phyloP scores from a whole-genome alignment of 2,797 vertebrate genomes.

The Champsocephalus gunnari region DNA sequence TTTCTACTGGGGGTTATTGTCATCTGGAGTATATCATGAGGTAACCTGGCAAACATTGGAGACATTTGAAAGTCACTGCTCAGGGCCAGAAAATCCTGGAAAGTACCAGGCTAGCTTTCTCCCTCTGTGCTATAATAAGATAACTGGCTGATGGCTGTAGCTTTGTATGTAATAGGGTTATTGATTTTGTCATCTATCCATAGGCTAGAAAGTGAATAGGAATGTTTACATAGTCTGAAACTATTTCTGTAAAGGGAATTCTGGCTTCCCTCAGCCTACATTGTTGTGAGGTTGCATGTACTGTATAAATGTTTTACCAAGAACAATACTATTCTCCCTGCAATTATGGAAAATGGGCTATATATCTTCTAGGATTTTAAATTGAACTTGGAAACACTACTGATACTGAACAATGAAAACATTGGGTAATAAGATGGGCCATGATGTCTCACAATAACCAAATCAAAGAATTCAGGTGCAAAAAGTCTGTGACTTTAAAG shows the following conservation, averaged over 20 bases:
- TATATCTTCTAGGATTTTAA: not conserved
- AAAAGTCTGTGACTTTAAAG: constrained; percentile 2
- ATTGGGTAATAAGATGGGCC: not conserved
- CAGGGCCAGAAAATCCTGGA: constrained; percentile 5
- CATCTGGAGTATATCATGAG: not conserved
- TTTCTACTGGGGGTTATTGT: not conserved
- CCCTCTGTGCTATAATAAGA: not conserved
- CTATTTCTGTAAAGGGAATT: not conserved
- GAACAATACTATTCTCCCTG: too few species aligned
- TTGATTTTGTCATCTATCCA: not conserved
- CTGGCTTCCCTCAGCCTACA: too few species aligned
- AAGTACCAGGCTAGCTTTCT: not conserved
- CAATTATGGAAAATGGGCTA: not conserved
- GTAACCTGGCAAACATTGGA: not conserved
- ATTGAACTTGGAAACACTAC: not conserved
- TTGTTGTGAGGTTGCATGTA: too few species aligned
- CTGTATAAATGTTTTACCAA: not conserved
- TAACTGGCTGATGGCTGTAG: not conserved
- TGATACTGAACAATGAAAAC: not conserved
- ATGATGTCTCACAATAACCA: constrained; percentile 11
- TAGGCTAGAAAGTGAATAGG: too few species aligned
- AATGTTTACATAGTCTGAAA: not conserved
- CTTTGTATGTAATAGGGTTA: not conserved
- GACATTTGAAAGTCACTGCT: too few species aligned
- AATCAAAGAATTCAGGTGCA: constrained; percentile 20